phyloP scores from a whole-genome alignment of 2,888 invertebrate genomes.

The Lamproptera curius region DNA sequence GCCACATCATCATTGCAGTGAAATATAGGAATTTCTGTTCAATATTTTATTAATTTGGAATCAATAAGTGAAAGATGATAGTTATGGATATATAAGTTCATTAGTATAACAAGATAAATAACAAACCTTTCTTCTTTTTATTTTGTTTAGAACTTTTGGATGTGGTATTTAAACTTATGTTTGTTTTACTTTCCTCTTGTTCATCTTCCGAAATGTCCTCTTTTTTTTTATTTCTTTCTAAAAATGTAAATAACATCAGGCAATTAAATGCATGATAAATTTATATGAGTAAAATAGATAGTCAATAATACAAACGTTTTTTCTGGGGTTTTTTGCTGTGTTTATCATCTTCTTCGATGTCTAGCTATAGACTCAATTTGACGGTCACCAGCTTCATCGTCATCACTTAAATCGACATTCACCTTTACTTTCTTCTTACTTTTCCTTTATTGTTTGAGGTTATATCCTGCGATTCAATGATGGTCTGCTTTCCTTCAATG shows the following conservation, averaged over 20 bases:
- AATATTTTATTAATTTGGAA: no score
- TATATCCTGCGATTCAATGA: slow-evolving; percentile 55
- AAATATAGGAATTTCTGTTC: no score
- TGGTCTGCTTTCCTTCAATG: slow-evolving; percentile 57
- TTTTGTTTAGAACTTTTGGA: slow-evolving; percentile 49
- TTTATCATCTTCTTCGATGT: slow-evolving; percentile 62
- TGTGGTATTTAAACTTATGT: slow-evolving; percentile 42
- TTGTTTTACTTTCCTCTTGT: slow-evolving; percentile 57
- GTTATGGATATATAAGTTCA: no score
- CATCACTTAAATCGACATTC: slow-evolving; percentile 66
- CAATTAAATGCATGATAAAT: no score
- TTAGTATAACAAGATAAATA: slow-evolving; percentile 1
- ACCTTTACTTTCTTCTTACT: slow-evolving; percentile 71
- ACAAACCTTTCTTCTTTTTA: slow-evolving; percentile 69
- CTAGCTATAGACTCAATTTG: slow-evolving; percentile 49
- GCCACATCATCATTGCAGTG: slow-evolving; percentile 12
- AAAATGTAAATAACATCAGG: neutral
- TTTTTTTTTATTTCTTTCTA: slow-evolving; percentile 69
- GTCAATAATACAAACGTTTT: slow-evolving; percentile 66
- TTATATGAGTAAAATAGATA: no score
- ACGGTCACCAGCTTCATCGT: slow-evolving; percentile 48
- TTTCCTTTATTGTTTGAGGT: slow-evolving; percentile 74
- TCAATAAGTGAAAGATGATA: no score
- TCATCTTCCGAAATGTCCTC: slow-evolving; percentile 62
- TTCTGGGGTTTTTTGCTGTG: slow-evolving; percentile 72